phyloP scores from a whole-genome alignment of 1,140 invertebrate genomes.

The Andricus grossulariae region DNA sequence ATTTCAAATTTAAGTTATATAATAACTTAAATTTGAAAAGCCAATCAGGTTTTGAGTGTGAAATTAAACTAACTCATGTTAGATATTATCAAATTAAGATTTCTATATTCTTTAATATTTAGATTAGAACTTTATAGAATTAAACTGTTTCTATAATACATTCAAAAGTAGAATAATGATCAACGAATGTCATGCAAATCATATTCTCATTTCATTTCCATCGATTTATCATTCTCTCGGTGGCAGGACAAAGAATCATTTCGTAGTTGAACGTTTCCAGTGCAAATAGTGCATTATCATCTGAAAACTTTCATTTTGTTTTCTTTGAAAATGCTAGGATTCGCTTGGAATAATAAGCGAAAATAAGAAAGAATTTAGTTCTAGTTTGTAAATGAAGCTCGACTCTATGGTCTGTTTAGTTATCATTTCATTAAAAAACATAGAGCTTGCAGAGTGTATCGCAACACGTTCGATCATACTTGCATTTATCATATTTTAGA shows the following conservation, averaged over 20 bases:
- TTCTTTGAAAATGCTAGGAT: background rate
- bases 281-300: background rate
- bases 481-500: constrained; percentile 76
- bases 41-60: no score
- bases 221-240: constrained; percentile 11
- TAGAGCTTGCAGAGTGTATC: constrained; percentile 44
- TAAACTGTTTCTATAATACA: background rate
- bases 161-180: constrained; percentile 4
- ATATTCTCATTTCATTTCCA: constrained; percentile 22
- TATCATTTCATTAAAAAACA: constrained; percentile 37
- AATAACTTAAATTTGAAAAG: no score
- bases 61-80: no score
- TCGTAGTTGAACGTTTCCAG: background rate
- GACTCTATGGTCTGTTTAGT: constrained; percentile 9
- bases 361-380: background rate
- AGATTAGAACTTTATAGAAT: no score
- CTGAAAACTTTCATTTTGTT: background rate
- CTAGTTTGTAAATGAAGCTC: background rate
- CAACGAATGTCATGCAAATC: constrained; percentile 14
- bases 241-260: constrained; percentile 6
- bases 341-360: constrained; percentile 7
- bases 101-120: no score
- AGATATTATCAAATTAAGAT: no score
- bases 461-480: constrained; percentile 66
- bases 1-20: no score